phyloP scores from a whole-genome alignment of 2,888 invertebrate species.

The Aelia acuminata region DNA sequence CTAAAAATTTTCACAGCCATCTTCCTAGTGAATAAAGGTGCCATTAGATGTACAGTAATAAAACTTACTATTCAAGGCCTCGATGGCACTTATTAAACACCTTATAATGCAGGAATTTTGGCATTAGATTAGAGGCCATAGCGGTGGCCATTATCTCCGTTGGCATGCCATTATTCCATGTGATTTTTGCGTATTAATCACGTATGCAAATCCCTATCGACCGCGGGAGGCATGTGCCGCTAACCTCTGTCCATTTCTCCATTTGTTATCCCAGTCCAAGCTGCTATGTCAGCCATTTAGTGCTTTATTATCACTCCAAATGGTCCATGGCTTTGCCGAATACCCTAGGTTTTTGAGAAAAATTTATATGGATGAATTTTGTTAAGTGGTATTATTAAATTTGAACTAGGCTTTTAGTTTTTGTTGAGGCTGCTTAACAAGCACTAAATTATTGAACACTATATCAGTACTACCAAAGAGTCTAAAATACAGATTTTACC shows the following conservation, averaged over 20 bases:
- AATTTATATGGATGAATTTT: background rate
- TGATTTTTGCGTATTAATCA: conserved; percentile 41
- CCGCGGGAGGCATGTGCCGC: background rate
- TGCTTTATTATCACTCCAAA: background rate
- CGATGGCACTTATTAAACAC: background rate
- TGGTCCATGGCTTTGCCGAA: background rate
- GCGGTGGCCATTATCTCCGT: background rate
- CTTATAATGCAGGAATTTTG: background rate
- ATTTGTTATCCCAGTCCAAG: background rate
- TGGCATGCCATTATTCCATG: conserved; percentile 8
- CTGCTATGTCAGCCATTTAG: conserved; percentile 17
- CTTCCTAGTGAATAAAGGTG: no score
- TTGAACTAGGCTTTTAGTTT: no score
- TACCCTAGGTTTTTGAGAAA: background rate
- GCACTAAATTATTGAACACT: no score
- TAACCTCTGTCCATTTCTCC: conserved; percentile 11
- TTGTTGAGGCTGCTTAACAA: no score
- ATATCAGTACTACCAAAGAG: no score
- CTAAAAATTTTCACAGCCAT: no score
- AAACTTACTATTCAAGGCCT: background rate
- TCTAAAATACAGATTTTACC: no score
- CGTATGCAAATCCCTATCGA: conserved; percentile 28
- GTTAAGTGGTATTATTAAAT: no score
- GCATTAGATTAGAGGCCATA: background rate
- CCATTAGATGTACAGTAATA: background rate